These are phyloP conservation scores for Frieseomelitta varia DNA, from an alignment of 1,140 invertebrate species.

Conservation along the genomic window DNA sequence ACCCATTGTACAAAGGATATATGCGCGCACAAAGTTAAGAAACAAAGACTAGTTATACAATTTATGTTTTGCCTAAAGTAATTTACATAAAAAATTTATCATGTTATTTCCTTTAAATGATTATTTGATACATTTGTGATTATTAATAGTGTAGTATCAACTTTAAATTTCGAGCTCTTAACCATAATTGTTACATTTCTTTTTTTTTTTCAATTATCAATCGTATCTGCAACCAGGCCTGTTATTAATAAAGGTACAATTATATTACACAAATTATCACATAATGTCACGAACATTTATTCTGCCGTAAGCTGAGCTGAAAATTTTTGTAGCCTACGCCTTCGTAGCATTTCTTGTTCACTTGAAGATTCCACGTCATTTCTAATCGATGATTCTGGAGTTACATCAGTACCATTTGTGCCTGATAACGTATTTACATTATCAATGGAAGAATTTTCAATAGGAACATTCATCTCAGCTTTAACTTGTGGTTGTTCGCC, in stretches of 20 bases:
- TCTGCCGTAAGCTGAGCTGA: slow-evolving; percentile 51
- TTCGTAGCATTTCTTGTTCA: slow-evolving; percentile 84
- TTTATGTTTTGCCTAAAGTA: slow-evolving; percentile 3
- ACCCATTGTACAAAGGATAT: neutral
- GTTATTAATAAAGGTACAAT: slow-evolving; percentile 59
- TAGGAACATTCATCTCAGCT: slow-evolving; percentile 37
- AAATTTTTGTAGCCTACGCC: slow-evolving; percentile 88
- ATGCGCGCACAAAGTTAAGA: neutral
- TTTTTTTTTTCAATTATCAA: slow-evolving; percentile 36
- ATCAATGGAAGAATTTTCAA: slow-evolving; percentile 47
- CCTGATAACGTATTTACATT: slow-evolving; percentile 33
- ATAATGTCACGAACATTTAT: slow-evolving; percentile 57
- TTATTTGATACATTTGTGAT: slow-evolving; percentile 42
- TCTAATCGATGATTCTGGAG: slow-evolving; percentile 62
- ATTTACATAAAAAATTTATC: slow-evolving; percentile 36
- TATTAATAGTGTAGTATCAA: slow-evolving; percentile 40
- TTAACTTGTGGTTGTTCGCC: slow-evolving; percentile 31
- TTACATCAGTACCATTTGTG: slow-evolving; percentile 57
- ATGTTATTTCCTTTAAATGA: slow-evolving; percentile 46
- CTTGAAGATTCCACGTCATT: slow-evolving; percentile 63
- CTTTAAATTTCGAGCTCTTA: slow-evolving; percentile 61
- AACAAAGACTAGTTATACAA: slow-evolving; percentile 1
- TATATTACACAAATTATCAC: slow-evolving; percentile 67
- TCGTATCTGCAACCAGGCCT: slow-evolving; percentile 49
- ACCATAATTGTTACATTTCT: slow-evolving; percentile 48